Evolutionary conservation across 2,113 vertebrate species (phyloP).

Genomic region (Tachysurus fulvidraco): DNA sequence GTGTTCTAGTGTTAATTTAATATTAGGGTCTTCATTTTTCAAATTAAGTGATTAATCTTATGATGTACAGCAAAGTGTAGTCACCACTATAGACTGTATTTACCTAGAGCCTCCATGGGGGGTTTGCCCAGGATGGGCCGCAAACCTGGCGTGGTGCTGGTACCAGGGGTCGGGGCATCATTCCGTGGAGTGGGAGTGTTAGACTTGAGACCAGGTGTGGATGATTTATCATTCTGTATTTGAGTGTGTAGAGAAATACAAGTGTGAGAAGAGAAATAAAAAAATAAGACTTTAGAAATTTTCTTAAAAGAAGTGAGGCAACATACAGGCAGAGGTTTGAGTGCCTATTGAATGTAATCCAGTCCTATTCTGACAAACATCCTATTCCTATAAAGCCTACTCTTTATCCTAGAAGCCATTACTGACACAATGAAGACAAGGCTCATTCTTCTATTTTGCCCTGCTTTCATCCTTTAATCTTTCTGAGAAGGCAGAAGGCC

Average conservation of each 20-base stretch:
- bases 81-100: slow-evolving; percentile 41
- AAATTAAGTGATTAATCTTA: neutral
- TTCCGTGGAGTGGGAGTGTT: slow-evolving; percentile 93
- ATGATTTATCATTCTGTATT: slow-evolving; percentile 92
- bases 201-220: slow-evolving; percentile 92
- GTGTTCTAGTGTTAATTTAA: neutral
- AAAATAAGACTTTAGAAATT: neutral
- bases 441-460: slow-evolving; percentile 69
- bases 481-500: slow-evolving; percentile 64
- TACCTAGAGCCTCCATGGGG: slow-evolving; percentile 86
- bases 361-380: slow-evolving; percentile 76
- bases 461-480: slow-evolving; percentile 72
- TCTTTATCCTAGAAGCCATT: slow-evolving; percentile 79
- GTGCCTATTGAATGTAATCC: slow-evolving; percentile 72
- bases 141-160: slow-evolving; percentile 91
- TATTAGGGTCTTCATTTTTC: slow-evolving; percentile 5
- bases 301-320: slow-evolving; percentile 50
- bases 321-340: slow-evolving; percentile 70
- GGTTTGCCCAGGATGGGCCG: slow-evolving; percentile 89
- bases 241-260: slow-evolving; percentile 37
- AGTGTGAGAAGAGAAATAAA: neutral
- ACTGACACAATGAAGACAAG: slow-evolving; percentile 72
- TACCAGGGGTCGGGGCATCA: slow-evolving; percentile 92
- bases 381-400: slow-evolving; percentile 68
- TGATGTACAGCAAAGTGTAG: neutral